Conservation (phyloP, 2,797 vertebrate genomes). For the Gila robusta region DNA sequence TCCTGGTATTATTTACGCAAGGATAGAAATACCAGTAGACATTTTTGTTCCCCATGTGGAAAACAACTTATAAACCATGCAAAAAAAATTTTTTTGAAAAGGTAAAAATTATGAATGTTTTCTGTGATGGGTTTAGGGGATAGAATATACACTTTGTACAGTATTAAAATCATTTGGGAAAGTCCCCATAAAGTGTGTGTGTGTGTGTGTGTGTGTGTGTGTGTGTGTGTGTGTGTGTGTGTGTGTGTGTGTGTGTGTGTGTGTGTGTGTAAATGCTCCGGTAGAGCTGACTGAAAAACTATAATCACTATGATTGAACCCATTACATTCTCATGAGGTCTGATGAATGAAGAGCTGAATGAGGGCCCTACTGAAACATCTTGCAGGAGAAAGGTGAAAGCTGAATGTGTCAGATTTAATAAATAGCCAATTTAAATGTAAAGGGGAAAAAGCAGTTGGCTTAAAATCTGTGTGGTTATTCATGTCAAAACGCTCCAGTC, state of each 20-base stretch:
- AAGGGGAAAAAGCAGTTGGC: neutral
- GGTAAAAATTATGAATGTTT: neutral
- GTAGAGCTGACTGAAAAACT: neutral
- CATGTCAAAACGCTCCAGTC: constrained; percentile 18
- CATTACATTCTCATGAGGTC: constrained; percentile 5
- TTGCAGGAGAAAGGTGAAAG: neutral
- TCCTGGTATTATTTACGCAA: no score
- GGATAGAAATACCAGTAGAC: no score
- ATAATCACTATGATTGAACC: constrained; percentile 23
- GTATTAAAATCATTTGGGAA: no score
- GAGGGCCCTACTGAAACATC: constrained; percentile 10
- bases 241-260: neutral
- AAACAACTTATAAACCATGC: no score
- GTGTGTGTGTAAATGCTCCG: neutral
- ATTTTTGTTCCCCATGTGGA: no score
- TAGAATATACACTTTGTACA: neutral
- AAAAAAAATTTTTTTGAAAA: neutral
- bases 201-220: no score
- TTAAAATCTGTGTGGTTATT: constrained; percentile 12
- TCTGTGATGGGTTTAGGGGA: neutral
- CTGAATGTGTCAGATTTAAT: neutral
- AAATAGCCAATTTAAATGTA: constrained; percentile 5
- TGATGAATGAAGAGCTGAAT: constrained; percentile 8
- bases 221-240: no score
- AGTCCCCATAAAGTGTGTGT: no score